Percentiles rank a stretch among this genome's conserved stretches.
phyloP scores from a whole-genome alignment of 2,113 vertebrate genomes.

The Grallaria varia region DNA sequence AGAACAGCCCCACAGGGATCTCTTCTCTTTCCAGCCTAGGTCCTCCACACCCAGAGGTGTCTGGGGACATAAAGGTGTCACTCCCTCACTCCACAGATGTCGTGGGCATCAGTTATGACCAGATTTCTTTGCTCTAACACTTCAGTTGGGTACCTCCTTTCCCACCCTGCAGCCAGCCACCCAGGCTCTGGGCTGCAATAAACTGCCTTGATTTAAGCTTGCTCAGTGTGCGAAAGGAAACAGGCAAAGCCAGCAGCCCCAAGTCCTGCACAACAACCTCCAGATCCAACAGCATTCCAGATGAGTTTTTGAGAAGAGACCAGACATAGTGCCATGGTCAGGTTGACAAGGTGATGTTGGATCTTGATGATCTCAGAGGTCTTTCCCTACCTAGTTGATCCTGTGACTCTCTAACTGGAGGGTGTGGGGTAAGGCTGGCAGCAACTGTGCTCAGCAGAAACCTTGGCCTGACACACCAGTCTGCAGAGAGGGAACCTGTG shows the following conservation, averaged over 20 bases:
- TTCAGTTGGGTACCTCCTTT: not conserved
- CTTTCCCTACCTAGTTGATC: no score
- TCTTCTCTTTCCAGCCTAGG: not conserved
- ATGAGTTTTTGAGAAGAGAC: not conserved
- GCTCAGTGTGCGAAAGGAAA: not conserved
- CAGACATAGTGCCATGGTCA: no score
- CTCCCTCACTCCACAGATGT: not conserved
- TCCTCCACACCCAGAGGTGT: not conserved
- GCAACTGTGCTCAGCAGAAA: rapidly evolving
- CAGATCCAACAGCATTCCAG: not conserved
- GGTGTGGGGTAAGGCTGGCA: not conserved
- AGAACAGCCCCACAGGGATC: rapidly evolving
- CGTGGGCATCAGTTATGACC: not conserved
- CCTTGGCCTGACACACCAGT: not conserved
- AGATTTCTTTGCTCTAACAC: not conserved
- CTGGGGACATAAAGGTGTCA: not conserved
- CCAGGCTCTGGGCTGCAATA: not conserved
- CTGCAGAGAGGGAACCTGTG: not conserved
- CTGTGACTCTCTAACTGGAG: no score
- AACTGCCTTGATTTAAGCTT: not conserved
- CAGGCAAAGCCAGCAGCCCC: not conserved
- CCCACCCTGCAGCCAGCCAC: not conserved
- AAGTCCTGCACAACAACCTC: not conserved
- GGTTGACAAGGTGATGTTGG: no score
- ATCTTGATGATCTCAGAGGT: no score